Conservation (phyloP, 2,888 invertebrate species). For the Yponomeuta plumbellus region DNA sequence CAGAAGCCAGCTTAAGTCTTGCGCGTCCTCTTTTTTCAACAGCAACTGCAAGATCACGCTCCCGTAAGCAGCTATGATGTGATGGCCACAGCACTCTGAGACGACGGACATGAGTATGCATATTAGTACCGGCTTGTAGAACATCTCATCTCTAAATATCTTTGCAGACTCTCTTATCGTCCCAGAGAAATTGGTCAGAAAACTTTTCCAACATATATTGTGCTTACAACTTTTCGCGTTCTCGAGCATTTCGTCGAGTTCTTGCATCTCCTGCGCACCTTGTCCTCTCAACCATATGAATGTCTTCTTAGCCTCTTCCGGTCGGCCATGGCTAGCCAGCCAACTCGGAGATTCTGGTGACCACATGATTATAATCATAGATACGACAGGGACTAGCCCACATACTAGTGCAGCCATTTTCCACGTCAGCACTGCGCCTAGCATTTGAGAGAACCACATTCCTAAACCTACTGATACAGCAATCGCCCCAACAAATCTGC, state of each 20-base stretch:
- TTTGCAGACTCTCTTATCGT: not conserved
- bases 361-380: not conserved
- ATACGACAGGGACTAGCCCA: not conserved
- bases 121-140: not conserved
- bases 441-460: not conserved
- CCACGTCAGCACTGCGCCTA: not conserved
- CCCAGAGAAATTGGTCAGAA: too few species aligned
- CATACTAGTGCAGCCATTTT: not conserved
- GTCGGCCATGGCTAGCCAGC: not conserved
- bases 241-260: not conserved
- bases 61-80: slow-evolving; percentile 31
- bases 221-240: not conserved
- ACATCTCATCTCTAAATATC: not conserved
- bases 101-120: not conserved
- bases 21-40: not conserved
- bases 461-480: not conserved
- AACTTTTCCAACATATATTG: not conserved
- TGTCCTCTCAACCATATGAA: not conserved
- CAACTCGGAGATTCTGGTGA: not conserved
- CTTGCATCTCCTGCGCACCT: not conserved
- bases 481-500: not conserved
- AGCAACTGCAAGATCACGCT: slow-evolving; percentile 3
- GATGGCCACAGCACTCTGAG: slow-evolving; percentile 18
- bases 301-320: not conserved
- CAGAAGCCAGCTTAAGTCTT: slow-evolving; percentile 4